These are phyloP conservation scores for Corythornis madagascariensis DNA, from an alignment of 2,113 vertebrate species.

Conservation along the genomic window DNA sequence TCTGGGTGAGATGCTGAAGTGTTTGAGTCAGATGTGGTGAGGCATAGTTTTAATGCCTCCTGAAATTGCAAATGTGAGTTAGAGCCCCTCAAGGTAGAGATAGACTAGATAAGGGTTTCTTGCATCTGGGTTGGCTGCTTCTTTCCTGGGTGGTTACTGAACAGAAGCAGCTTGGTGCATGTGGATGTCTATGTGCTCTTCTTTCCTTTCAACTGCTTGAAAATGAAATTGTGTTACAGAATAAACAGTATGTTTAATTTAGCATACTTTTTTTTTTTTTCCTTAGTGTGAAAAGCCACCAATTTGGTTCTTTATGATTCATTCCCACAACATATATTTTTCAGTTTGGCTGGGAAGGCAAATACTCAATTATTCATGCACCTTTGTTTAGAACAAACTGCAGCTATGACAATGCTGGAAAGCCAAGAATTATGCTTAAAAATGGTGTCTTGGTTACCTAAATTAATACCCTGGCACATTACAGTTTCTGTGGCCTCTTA, in stretches of 20 bases:
- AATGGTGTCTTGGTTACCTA: neutral
- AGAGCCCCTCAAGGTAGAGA: neutral
- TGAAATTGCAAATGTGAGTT: neutral
- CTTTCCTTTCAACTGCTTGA: neutral
- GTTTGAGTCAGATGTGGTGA: neutral
- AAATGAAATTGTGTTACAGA: conserved; percentile 8
- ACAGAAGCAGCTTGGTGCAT: neutral
- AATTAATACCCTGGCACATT: neutral
- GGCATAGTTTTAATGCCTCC: neutral
- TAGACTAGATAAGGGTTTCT: neutral
- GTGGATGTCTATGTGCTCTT: neutral
- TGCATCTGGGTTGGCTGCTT: neutral
- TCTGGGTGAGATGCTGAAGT: neutral
- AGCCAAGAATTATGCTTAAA: conserved; percentile 23
- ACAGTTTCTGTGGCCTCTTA: neutral
- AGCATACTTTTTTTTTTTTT: neutral
- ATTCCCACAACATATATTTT: conserved; percentile 42
- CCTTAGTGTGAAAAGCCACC: neutral
- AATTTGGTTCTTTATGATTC: conserved; percentile 36
- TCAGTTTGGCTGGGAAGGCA: conserved; percentile 37
- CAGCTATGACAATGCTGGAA: conserved; percentile 8
- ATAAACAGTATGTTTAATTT: conserved; percentile 40
- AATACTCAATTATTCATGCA: conserved; percentile 60
- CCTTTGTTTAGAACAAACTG: neutral
- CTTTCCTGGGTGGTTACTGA: neutral